These are phyloP conservation scores for Neoitamus cyanurus DNA, from an alignment of 2,888 invertebrate species.

Conservation along the genomic window DNA sequence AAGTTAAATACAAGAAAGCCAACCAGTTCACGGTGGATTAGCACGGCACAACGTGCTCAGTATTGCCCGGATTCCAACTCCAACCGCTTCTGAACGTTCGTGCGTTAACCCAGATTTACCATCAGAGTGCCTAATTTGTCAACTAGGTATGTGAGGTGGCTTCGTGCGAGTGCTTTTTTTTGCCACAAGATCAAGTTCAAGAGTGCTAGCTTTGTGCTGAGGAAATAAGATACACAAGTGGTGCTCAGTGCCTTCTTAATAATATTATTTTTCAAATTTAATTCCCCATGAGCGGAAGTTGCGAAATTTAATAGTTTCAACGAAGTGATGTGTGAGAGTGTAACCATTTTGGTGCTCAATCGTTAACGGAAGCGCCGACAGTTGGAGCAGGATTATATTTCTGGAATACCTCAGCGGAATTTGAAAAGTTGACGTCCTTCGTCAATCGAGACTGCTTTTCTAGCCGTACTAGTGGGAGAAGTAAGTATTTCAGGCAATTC, in stretches of 20 bases:
- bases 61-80: neutral
- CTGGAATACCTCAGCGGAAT: neutral
- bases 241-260: neutral
- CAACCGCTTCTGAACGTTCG: neutral
- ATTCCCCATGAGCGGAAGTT: neutral
- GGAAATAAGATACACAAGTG: neutral
- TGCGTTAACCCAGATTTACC: conserved; percentile 16
- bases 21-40: neutral
- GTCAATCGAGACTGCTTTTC: neutral
- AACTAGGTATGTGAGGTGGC: conserved; percentile 26
- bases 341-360: conserved; percentile 4
- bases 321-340: neutral
- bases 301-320: neutral
- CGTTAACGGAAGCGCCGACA: neutral
- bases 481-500: neutral
- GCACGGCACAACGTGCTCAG: conserved; percentile 8
- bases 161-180: neutral
- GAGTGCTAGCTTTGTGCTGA: neutral
- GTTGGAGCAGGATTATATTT: neutral
- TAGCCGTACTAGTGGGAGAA: neutral
- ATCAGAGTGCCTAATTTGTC: conserved; percentile 8
- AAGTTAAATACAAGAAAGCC: neutral
- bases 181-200: conserved; percentile 40
- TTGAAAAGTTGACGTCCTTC: neutral
- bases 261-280: neutral